These are phyloP conservation scores for Linurgus olivaceus DNA, from an alignment of 2,797 vertebrate species.

Conservation along the genomic window DNA sequence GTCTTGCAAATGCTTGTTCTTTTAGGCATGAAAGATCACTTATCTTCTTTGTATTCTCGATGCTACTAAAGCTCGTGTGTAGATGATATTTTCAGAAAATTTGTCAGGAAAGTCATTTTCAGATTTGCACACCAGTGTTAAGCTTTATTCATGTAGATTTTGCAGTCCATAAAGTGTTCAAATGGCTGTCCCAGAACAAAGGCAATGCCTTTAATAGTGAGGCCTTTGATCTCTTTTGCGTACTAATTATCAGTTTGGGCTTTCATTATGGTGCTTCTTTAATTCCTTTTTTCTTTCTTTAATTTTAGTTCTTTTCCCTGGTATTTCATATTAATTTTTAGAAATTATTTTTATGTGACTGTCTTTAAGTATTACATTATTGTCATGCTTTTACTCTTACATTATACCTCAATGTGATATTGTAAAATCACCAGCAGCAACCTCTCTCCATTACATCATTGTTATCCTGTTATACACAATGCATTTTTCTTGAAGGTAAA, in stretches of 20 bases:
- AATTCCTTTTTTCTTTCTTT: neutral
- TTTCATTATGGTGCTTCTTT: constrained; percentile 28
- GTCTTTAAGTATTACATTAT: neutral
- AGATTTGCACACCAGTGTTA: constrained; percentile 1
- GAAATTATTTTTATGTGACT: neutral
- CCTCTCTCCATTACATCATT: neutral
- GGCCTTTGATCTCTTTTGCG: constrained; percentile 38
- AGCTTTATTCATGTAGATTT: constrained; percentile 17
- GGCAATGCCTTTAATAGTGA: constrained; percentile 3
- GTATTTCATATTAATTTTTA: constrained; percentile 2
- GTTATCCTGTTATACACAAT: neutral
- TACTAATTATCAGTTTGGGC: constrained; percentile 29
- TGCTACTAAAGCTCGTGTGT: neutral
- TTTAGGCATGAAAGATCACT: neutral
- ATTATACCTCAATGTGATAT: neutral
- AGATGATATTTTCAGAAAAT: neutral
- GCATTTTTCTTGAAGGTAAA: neutral
- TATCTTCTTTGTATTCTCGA: neutral
- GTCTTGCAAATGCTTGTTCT: constrained; percentile 2
- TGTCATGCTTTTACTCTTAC: neutral
- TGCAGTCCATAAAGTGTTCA: constrained; percentile 6
- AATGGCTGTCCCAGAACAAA: constrained; percentile 43
- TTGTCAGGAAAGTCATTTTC: neutral
- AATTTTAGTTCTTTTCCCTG: neutral
- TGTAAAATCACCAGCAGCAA: neutral